Evolutionary conservation across 2,888 invertebrate genomes (phyloP), one percentile per base, ranked within the genome.

Genomic region (Cataglyphis cursor): DNA sequence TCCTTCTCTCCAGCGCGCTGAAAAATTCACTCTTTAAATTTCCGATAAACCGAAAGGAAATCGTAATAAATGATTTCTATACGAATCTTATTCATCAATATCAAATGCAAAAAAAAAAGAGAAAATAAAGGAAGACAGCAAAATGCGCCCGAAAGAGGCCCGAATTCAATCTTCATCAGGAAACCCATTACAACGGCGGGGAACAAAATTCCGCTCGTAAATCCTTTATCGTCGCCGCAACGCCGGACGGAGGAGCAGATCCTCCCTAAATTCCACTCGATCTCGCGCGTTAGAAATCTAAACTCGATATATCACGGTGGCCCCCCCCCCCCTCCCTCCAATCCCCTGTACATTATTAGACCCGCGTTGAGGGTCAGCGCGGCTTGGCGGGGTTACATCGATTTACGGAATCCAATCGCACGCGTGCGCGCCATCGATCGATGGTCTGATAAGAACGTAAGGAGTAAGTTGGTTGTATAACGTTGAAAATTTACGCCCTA

Each of bases 201-300:
- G 72, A 72, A 72, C 78, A 59, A 80, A 72, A 80, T 80, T 80
- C 72, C 72, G 59, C 78, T 80, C 78, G 78, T 80, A 80, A 80
- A 80, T 80, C 78, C 78, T 80, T 72, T 80, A 80, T 80, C 78
- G 78, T 80, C 78, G 78, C 78, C 72, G 72, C 78, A 80, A 80
- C 72, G 72, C 44, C 78, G 78, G 59, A 70, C 59, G 72, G 24
- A 41, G n/a, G 70, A 59, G 51, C 51, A 51, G 78, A 80, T 80
- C 59, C 72, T 48, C 44, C 59, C 44, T 72, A 80, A 80, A 80
- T 72, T 72, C 72, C 59, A 72, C 59, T 72, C 78, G 78, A 80
- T 80, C 72, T 72, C 78, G 59, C 72, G 59, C 72, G 78, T 80
- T 80, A 80, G 78, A 80, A 80, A 80, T 80, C 78, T 72, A 72